Evolutionary conservation across 2,113 vertebrate genomes (phyloP).

Genomic region (Puffinus mauretanicus): DNA sequence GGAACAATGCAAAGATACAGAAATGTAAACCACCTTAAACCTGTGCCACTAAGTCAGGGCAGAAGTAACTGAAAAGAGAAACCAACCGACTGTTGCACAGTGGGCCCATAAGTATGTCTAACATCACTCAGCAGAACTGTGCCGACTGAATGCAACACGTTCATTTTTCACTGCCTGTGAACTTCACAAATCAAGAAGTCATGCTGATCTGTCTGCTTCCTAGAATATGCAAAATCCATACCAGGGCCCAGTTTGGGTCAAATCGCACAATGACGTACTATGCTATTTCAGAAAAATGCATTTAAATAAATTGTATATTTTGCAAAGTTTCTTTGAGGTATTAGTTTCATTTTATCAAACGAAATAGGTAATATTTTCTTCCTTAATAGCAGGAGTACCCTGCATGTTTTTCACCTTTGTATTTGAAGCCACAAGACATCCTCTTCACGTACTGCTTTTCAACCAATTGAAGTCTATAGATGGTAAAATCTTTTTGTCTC

Average conservation of each 20-base stretch:
- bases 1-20: background rate
- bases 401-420: background rate
- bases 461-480: background rate
- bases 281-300: background rate
- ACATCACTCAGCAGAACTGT: background rate
- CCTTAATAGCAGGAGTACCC: background rate
- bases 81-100: fast-evolving
- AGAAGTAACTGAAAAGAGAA: background rate
- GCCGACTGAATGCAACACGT: fast-evolving
- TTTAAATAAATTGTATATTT: background rate
- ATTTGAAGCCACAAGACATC: background rate
- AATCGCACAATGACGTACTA: background rate
- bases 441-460: background rate
- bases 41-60: background rate
- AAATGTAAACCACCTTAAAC: background rate
- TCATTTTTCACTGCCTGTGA: background rate
- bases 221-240: background rate
- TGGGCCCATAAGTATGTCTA: background rate
- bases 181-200: background rate
- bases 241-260: background rate
- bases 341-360: background rate
- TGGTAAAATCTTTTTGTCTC: background rate
- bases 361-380: background rate
- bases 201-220: background rate
- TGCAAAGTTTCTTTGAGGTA: background rate